Conservation (phyloP, 2,797 vertebrate genomes). For the Lutjanus argentimaculatus region DNA sequence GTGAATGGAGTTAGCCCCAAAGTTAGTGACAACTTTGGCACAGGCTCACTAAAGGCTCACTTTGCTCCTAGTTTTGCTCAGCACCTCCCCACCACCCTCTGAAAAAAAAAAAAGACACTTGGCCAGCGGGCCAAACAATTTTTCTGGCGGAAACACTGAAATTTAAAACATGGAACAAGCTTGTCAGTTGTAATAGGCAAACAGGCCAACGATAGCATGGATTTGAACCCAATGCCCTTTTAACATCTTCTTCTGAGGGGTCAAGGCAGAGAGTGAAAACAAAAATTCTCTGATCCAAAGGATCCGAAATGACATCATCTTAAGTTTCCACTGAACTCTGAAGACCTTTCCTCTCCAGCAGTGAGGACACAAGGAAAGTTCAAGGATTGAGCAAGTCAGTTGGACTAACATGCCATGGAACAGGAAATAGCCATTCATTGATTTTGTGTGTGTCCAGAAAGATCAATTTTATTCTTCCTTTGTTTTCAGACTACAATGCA, state of each 20-base stretch:
- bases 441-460: conserved; percentile 90
- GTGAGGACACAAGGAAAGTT: conserved; percentile 79
- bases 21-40: no score
- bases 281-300: conserved; percentile 55
- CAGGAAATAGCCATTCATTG: conserved; percentile 90
- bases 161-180: conserved; percentile 21
- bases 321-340: conserved; percentile 79
- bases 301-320: conserved; percentile 74
- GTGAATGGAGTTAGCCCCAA: no score
- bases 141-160: neutral
- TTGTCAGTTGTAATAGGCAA: neutral
- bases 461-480: conserved; percentile 91
- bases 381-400: conserved; percentile 85
- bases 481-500: conserved; percentile 90
- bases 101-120: no score
- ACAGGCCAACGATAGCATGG: conserved; percentile 4
- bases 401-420: conserved; percentile 86
- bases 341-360: conserved; percentile 77
- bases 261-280: conserved; percentile 50
- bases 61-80: no score
- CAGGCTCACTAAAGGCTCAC: no score
- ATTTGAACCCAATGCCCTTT: conserved; percentile 30
- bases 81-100: no score
- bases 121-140: no score
- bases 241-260: conserved; percentile 41